These are phyloP conservation scores for Leucozona laternaria DNA, from an alignment of 2,888 invertebrate species.

Conservation along the genomic window DNA sequence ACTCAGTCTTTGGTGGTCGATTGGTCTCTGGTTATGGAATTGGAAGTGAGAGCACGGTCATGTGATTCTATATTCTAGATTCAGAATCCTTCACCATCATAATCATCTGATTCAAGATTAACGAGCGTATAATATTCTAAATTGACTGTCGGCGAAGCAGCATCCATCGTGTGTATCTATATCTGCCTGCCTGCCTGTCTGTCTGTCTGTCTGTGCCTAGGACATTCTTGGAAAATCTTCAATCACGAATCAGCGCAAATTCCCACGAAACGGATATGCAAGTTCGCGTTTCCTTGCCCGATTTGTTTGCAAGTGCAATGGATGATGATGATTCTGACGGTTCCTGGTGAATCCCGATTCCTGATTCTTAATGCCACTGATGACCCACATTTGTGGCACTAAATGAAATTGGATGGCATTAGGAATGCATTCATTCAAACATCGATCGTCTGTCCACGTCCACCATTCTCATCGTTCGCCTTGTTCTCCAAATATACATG, in stretches of 20 bases:
- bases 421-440: conserved; percentile 57
- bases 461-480: background rate
- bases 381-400: conserved; percentile 75
- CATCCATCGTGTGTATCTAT: background rate
- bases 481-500: background rate
- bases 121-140: conserved; percentile 74
- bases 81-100: conserved; percentile 43
- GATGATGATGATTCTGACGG: conserved; percentile 15
- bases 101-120: conserved; percentile 67
- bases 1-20: background rate
- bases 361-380: conserved; percentile 67
- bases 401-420: conserved; percentile 70
- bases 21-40: background rate
- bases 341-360: conserved; percentile 49
- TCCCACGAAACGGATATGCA: conserved; percentile 51
- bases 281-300: conserved; percentile 66
- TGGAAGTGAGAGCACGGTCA: conserved; percentile 30
- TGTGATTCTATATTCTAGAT: conserved; percentile 29
- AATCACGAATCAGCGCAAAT: conserved; percentile 66
- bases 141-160: conserved; percentile 30
- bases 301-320: conserved; percentile 63
- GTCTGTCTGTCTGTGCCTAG: conserved; percentile 9
- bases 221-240: conserved; percentile 65
- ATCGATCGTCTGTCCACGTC: conserved; percentile 6
- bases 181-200: background rate